These are phyloP conservation scores for Arothron firmamentum DNA, from an alignment of 2,113 vertebrate species.

Conservation along the genomic window DNA sequence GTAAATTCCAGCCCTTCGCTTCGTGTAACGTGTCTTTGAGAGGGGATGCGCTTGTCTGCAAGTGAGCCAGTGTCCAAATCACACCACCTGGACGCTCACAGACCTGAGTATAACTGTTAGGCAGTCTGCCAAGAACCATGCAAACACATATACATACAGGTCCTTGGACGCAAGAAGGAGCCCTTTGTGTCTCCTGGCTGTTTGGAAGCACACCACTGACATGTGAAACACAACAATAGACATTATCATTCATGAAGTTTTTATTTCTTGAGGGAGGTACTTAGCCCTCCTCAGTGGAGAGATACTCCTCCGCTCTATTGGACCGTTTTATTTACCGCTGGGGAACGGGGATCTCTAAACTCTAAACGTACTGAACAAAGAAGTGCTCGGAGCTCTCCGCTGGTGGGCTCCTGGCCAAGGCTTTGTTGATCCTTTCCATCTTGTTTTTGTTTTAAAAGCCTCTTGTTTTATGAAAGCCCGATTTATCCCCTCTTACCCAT, in stretches of 20 bases:
- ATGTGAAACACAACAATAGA: conserved; percentile 23
- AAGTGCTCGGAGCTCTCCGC: conserved; percentile 37
- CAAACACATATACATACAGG: too few relatives aligned
- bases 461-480: conserved; percentile 15
- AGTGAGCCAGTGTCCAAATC: too few relatives aligned
- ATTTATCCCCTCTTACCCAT: conserved; percentile 16
- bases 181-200: not conserved
- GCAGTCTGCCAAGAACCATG: too few relatives aligned
- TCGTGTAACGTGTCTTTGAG: too few relatives aligned
- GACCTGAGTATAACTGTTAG: too few relatives aligned
- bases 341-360: conserved; percentile 44
- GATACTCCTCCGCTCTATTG: conserved; percentile 56
- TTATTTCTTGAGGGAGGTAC: conserved; percentile 39
- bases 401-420: conserved; percentile 28
- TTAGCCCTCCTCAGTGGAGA: conserved; percentile 33
- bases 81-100: too few relatives aligned
- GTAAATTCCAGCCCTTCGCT: conserved; percentile 56
- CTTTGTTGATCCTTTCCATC: conserved; percentile 38
- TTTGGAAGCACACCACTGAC: conserved; percentile 11
- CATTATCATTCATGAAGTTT: conserved; percentile 41
- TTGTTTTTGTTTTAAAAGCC: conserved; percentile 35
- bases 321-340: conserved; percentile 62
- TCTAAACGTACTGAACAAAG: conserved; percentile 55
- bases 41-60: too few relatives aligned
- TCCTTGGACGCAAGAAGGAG: too few relatives aligned